Percentiles rank a stretch among this genome's conserved stretches.
These are phyloP conservation scores for Chinchilla lanigera DNA, from an alignment of 2,113 vertebrate genomes.

Conservation along the genomic window DNA sequence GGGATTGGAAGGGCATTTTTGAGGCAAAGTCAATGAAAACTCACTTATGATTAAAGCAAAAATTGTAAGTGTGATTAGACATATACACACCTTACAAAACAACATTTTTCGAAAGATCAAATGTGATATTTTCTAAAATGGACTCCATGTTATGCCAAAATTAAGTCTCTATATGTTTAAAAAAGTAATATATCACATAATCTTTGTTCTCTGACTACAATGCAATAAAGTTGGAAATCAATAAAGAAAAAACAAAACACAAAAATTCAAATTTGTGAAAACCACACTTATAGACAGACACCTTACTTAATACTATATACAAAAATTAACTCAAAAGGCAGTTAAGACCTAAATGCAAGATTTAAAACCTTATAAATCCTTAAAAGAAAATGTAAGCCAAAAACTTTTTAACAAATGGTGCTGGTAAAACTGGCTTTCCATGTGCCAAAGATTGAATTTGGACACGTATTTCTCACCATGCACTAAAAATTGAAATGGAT, in stretches of 20 bases:
- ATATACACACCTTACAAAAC: not conserved
- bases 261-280: not conserved
- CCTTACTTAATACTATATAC: not conserved
- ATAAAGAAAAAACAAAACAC: not conserved
- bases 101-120: not conserved
- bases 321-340: slow-evolving; percentile 27
- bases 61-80: not conserved
- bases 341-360: not conserved
- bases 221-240: not conserved
- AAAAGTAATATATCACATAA: not conserved
- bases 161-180: slow-evolving; percentile 5
- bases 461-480: not conserved
- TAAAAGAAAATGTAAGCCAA: not conserved
- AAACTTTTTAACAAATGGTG: not conserved
- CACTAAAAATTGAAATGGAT: not conserved
- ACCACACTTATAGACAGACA: not conserved
- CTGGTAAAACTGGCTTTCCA: not conserved
- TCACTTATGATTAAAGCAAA: not conserved
- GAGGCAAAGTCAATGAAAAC: not conserved
- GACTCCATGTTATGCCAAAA: not conserved
- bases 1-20: not conserved
- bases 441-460: not conserved
- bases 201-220: not conserved
- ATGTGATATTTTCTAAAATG: not conserved
- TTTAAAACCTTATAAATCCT: not conserved